phyloP scores from a whole-genome alignment of 2,113 vertebrate genomes.

The Corapipo altera region DNA sequence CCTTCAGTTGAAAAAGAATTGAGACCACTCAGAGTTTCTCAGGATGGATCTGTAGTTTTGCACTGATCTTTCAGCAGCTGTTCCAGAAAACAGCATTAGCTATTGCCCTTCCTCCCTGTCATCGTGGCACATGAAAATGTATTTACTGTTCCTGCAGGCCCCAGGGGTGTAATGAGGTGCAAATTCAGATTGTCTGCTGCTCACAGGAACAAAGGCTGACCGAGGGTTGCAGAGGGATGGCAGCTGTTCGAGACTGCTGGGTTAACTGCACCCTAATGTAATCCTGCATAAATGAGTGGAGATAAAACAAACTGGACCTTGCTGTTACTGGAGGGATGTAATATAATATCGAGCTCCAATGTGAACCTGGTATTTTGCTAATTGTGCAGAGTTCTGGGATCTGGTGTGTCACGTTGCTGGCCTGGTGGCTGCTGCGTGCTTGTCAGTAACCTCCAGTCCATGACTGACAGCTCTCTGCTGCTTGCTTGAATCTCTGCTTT shows the following conservation, averaged over 20 bases:
- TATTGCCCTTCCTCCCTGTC: background rate
- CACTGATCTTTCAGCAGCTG: background rate
- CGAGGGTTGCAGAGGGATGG: background rate
- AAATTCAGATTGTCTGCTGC: background rate
- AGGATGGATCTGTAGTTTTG: background rate
- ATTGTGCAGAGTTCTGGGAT: background rate
- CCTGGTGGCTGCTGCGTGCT: background rate
- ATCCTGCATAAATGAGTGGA: background rate
- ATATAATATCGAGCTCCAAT: background rate
- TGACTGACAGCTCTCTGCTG: background rate
- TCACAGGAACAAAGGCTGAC: background rate
- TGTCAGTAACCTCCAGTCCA: background rate
- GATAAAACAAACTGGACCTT: background rate
- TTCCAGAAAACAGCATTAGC: background rate
- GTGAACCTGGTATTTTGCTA: background rate
- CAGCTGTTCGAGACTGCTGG: background rate
- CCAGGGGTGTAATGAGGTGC: background rate
- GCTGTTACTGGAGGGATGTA: background rate
- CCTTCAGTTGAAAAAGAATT: background rate
- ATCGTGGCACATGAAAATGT: background rate
- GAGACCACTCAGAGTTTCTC: background rate
- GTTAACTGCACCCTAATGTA: background rate
- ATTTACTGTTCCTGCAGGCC: background rate
- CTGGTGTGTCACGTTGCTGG: background rate
- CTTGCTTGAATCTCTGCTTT: background rate